Base-by-base conservation (phyloP, 2,797 vertebrate genomes). In the Gadopsis bispinosus region DNA sequence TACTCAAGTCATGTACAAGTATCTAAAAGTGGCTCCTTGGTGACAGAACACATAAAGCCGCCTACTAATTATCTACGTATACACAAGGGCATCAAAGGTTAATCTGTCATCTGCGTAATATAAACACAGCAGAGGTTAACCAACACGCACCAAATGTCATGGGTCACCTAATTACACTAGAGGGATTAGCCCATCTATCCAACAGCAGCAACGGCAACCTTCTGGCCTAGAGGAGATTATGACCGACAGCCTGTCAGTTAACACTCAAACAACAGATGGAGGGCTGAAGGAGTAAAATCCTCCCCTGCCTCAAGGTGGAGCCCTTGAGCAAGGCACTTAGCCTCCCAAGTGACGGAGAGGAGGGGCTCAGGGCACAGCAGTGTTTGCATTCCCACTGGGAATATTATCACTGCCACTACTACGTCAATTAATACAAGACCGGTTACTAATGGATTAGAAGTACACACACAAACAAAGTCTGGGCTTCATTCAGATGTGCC, bases 281-380 rank as follows among this genome's bases (percentile, higher is more conserved):
- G 41, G 19, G 11, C 16, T 5, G 56, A 76, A 8, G 41, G 43
- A 35, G 67, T 2, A 9, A 53, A 69, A 29, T 56, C 35, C 35
- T 56, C 35, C 79, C 50, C 81, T 62, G 79, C 80, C 91, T 83
- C 77, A 68, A 69, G 89, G 80, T 83, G 72, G 90, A 70, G 80
- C 75, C 69, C 59, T 67, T n/a, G 82, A 88, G 83, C 77, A 88
- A 79, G 45, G 53, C 66, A 60, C 62, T 67, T 61, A 20, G 62
- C 67, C 62, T 68, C 47, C 17, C 3, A 43, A 61, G 31, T 71
- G 64, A 65, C 19, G 9, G 41, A 67, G 29, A 12, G 16, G 20
- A 47, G 4, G 7, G 3, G 37, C 48, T 56, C 17, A 12, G 37
- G 37, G 53, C 39, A 11, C 4, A 65, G n/a, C 17, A 16, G 59